Conservation (phyloP, 2,797 vertebrate genomes). For the Diceros bicornis region DNA sequence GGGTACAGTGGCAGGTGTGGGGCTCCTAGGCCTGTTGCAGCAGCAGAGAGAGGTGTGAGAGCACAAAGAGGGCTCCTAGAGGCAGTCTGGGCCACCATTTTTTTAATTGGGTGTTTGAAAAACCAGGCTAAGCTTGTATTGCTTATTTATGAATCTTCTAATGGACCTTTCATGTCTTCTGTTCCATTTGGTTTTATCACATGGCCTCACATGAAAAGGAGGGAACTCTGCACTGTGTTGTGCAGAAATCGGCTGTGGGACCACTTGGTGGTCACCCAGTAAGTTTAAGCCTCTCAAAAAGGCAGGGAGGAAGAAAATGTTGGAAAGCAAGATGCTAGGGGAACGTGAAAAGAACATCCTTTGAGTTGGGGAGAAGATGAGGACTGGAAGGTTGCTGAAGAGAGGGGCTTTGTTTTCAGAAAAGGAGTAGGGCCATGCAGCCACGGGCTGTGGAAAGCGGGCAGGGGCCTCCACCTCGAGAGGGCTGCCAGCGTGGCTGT, state of each 20-base stretch:
- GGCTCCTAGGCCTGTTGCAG: not conserved
- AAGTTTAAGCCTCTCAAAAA: not conserved
- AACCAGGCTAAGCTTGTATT: not conserved
- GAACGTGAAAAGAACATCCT: not conserved
- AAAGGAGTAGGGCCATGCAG: not conserved
- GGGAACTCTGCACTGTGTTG: not conserved
- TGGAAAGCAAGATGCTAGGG: not conserved
- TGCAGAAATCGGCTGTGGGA: not conserved
- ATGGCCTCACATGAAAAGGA: not conserved
- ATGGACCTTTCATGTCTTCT: not conserved
- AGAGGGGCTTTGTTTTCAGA: not conserved
- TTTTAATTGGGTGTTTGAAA: not conserved
- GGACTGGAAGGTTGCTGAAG: not conserved
- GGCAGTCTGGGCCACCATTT: not conserved
- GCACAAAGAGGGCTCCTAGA: not conserved
- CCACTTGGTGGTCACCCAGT: not conserved
- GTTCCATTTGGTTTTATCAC: not conserved
- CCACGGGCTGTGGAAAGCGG: not conserved
- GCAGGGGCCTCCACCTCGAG: too few relatives aligned
- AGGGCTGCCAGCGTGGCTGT: not conserved
- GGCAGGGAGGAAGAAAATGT: not conserved
- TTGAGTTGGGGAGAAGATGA: not conserved
- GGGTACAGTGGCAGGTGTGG: not conserved
- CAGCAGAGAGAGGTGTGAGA: not conserved
- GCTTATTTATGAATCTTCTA: not conserved